A percentile compares a stretch with the other conserved stretches of the same genome.
phyloP scores from a whole-genome alignment of 2,113 vertebrate species.

The Vidua macroura region DNA sequence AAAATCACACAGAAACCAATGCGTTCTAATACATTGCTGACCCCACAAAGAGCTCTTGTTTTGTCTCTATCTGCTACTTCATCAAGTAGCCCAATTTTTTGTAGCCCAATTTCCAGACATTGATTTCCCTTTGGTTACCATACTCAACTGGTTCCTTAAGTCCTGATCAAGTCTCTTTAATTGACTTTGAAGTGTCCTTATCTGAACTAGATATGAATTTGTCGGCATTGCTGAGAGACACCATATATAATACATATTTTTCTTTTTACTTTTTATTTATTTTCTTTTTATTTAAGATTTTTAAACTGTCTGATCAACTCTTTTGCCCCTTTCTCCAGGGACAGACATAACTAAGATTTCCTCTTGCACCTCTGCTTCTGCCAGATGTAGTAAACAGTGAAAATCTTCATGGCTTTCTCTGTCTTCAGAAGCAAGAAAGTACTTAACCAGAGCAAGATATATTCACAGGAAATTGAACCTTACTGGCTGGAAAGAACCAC shows the following conservation, averaged over 20 bases:
- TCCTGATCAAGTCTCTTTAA: conserved; percentile 11
- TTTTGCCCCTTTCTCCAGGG: background rate
- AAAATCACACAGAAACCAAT: background rate
- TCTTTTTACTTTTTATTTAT: background rate
- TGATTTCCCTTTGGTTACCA: conserved; percentile 18
- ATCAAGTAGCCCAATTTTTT: background rate
- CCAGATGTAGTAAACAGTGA: background rate
- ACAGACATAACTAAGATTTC: conserved; percentile 5
- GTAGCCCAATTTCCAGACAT: background rate
- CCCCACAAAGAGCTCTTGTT: background rate
- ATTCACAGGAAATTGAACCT: background rate
- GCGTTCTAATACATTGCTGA: background rate
- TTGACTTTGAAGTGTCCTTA: conserved; percentile 43
- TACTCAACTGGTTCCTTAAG: background rate
- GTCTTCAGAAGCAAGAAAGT: background rate
- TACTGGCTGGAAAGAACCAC: background rate
- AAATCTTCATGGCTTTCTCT: background rate
- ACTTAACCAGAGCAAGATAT: background rate
- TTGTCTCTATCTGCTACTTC: background rate
- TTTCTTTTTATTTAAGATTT: conserved; percentile 9
- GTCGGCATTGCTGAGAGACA: background rate
- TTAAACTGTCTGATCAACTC: background rate
- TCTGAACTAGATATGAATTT: conserved; percentile 37
- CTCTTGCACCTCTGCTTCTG: background rate
- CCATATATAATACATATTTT: background rate